These are phyloP conservation scores for Calonectris borealis DNA, from an alignment of 2,113 vertebrate genomes.

Conservation along the genomic window DNA sequence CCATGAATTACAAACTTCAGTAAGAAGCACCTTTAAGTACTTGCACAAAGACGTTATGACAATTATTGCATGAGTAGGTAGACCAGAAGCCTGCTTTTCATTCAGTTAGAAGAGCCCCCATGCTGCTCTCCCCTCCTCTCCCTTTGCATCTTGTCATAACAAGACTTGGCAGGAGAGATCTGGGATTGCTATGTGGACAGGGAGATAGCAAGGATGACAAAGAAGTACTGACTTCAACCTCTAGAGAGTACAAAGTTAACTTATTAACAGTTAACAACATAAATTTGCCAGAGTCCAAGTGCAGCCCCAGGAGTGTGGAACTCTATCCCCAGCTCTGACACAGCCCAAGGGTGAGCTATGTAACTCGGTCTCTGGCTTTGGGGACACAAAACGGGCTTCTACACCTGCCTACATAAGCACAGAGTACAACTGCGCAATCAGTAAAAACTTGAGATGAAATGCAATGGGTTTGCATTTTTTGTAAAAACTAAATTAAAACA, in stretches of 20 bases:
- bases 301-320: background rate
- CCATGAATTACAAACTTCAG: background rate
- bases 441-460: background rate
- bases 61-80: background rate
- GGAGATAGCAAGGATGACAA: background rate
- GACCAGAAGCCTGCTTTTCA: background rate
- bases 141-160: background rate
- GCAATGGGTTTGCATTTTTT: background rate
- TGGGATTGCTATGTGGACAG: background rate
- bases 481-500: background rate
- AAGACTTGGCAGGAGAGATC: too few relatives aligned
- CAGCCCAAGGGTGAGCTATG: background rate
- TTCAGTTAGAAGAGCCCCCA: accelerated
- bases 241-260: background rate
- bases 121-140: background rate
- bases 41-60: background rate
- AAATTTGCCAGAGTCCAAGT: background rate
- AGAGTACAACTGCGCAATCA: background rate
- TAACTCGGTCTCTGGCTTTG: background rate
- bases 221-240: background rate
- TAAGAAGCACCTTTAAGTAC: background rate
- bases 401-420: background rate
- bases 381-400: background rate
- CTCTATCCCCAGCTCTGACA: background rate
- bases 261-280: background rate